These are phyloP conservation scores for Spermophilus dauricus DNA, from an alignment of 2,113 vertebrate genomes.

Conservation along the genomic window DNA sequence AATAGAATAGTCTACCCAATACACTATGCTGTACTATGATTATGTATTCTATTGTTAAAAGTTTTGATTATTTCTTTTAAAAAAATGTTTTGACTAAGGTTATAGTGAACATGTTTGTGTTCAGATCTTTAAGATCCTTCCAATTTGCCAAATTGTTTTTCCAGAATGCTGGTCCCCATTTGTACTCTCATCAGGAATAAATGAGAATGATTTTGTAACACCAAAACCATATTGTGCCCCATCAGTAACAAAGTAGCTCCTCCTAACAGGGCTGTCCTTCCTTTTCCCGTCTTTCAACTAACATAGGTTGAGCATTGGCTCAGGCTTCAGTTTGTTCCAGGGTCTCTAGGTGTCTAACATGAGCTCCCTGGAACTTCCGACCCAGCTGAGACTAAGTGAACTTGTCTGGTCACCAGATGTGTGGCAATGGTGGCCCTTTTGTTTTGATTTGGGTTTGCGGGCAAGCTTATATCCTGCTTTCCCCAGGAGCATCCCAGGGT, in stretches of 20 bases:
- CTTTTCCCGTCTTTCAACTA: neutral
- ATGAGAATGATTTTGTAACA: neutral
- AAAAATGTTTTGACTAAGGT: neutral
- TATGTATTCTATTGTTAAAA: neutral
- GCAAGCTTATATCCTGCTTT: conserved; percentile 24
- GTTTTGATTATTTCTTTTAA: neutral
- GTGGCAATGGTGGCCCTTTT: neutral
- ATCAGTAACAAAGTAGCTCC: neutral
- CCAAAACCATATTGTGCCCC: neutral
- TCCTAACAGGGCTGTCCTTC: neutral
- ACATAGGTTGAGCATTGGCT: neutral
- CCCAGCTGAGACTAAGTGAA: neutral
- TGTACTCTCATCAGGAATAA: neutral
- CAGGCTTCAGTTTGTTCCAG: neutral
- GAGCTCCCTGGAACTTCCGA: neutral
- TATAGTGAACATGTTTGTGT: neutral
- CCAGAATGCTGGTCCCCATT: neutral
- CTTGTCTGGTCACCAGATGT: conserved; percentile 42
- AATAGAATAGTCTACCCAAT: too few relatives aligned
- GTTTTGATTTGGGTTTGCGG: conserved; percentile 7
- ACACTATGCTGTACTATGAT: neutral
- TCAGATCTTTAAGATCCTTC: neutral
- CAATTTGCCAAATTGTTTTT: neutral
- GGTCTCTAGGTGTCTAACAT: neutral
- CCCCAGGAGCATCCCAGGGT: neutral